Evolutionary conservation across 1,140 invertebrate species (phyloP).

Genomic region (Lanistes nyassanus): DNA sequence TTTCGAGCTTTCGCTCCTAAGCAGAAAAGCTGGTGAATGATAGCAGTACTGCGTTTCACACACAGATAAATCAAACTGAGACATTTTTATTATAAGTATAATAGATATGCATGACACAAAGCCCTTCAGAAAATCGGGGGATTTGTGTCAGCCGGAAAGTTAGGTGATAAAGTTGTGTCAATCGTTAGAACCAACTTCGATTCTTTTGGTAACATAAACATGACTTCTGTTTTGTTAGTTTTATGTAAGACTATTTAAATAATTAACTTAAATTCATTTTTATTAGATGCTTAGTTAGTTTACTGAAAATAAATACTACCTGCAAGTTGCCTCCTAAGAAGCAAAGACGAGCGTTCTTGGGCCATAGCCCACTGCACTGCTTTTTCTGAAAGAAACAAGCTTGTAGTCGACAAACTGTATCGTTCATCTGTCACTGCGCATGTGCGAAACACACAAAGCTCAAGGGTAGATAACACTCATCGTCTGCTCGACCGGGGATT

Average conservation of each 20-base stretch:
- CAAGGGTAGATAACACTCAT: slow-evolving; percentile 11
- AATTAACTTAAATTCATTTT: neutral
- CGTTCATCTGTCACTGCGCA: slow-evolving; percentile 14
- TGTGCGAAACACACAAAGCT: slow-evolving; percentile 25
- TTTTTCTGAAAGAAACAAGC: slow-evolving; percentile 8
- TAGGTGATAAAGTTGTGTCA: neutral
- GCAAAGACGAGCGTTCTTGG: slow-evolving; percentile 22
- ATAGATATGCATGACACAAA: no score
- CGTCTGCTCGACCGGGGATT: neutral
- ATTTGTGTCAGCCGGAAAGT: neutral
- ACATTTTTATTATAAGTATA: no score
- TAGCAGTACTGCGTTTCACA: neutral
- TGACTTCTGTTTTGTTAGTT: neutral
- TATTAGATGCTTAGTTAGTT: neutral
- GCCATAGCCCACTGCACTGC: slow-evolving; percentile 23
- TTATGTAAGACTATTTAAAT: neutral
- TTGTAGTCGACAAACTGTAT: slow-evolving; percentile 11
- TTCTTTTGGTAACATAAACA: neutral
- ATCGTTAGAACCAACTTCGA: neutral
- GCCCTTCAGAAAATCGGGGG: neutral
- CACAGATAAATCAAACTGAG: no score
- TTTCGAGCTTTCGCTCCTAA: neutral
- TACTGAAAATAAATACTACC: slow-evolving; percentile 8
- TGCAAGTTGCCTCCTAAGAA: slow-evolving; percentile 24
- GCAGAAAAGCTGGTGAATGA: neutral